These are phyloP conservation scores for Pantala flavescens DNA, from an alignment of 1,140 invertebrate genomes.

Conservation along the genomic window DNA sequence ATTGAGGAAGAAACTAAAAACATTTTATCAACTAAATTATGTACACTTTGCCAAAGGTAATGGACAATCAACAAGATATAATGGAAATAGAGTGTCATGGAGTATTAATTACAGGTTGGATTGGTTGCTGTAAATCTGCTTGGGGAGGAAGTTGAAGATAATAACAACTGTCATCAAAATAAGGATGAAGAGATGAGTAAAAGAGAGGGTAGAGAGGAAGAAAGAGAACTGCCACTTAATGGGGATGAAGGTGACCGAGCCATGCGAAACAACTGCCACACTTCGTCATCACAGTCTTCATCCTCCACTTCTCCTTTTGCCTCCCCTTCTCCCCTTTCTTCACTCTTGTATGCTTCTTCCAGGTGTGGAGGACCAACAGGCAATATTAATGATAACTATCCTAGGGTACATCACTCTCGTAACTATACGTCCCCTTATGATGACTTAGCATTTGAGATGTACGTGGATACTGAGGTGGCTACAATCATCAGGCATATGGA, in stretches of 20 bases:
- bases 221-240: background rate
- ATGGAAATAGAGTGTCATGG: background rate
- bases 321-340: background rate
- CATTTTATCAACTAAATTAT: too few relatives aligned
- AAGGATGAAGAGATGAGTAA: background rate
- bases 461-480: constrained; percentile 86
- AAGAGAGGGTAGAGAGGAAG: background rate
- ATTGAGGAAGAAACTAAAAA: too few relatives aligned
- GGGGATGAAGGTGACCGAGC: background rate
- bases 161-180: background rate
- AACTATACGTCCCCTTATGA: constrained; percentile 76
- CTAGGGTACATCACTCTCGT: constrained; percentile 30
- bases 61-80: too few relatives aligned
- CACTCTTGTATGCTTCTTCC: background rate
- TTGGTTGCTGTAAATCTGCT: constrained; percentile 66
- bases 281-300: background rate
- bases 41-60: too few relatives aligned
- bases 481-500: constrained; percentile 80
- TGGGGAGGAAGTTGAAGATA: constrained; percentile 44
- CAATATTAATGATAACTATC: constrained; percentile 13
- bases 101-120: constrained; percentile 43
- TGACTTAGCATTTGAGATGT: constrained; percentile 94
- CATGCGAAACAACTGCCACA: background rate
- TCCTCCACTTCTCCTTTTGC: background rate
- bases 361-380: constrained; percentile 18